Evolutionary conservation across 2,113 vertebrate species (phyloP).

Genomic region (Xiphophorus hellerii): DNA sequence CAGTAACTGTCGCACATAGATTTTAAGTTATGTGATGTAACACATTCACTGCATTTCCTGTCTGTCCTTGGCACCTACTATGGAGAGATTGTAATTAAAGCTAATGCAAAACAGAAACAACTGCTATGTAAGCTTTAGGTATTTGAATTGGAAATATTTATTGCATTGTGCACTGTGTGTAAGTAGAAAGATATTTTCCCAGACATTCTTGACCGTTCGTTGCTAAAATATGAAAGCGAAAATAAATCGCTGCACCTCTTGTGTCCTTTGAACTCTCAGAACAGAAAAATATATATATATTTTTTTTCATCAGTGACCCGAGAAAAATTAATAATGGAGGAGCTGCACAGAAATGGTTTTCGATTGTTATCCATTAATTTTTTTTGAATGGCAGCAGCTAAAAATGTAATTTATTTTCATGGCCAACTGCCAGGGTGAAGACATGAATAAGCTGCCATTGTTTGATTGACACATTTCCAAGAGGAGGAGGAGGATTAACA

Average conservation of each 20-base stretch:
- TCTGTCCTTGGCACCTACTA: not conserved
- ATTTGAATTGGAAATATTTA: not conserved
- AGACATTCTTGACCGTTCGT: not conserved
- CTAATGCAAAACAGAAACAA: not conserved
- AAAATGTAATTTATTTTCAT: constrained; percentile 1
- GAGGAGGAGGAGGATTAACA: constrained; percentile 7
- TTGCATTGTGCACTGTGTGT: not conserved
- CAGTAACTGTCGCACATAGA: not conserved
- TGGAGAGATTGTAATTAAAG: not conserved
- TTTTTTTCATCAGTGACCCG: not conserved
- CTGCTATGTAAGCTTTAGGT: not conserved
- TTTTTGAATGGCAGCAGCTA: not conserved
- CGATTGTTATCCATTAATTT: not conserved
- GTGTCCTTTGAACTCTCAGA: constrained; percentile 7
- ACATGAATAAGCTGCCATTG: not conserved
- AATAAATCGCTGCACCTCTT: not conserved
- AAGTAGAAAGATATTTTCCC: not conserved
- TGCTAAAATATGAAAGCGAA: not conserved
- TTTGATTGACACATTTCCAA: not conserved
- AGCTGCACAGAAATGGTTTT: not conserved
- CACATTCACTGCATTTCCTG: not conserved
- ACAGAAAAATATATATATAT: not conserved
- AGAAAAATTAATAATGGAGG: not conserved
- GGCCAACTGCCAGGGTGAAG: not conserved
- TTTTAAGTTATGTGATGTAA: not conserved